Evolutionary conservation across 2,797 vertebrate species (phyloP), one percentile per base, ranked within the genome.

Genomic region (Takifugu rubripes): DNA sequence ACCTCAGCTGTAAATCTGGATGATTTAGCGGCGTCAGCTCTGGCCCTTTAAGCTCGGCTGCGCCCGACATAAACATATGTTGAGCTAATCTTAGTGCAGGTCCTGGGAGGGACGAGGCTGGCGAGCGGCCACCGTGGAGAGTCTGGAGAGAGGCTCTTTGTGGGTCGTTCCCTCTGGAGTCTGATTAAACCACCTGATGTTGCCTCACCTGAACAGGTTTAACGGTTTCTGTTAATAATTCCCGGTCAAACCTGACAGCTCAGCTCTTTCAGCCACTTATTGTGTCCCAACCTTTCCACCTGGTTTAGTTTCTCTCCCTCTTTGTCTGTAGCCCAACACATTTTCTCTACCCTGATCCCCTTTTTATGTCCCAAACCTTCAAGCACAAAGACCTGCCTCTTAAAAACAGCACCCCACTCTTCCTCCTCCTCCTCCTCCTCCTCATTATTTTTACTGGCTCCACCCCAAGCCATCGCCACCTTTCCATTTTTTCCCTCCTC

Each of bases 21-120:
- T 51, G 16, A 51, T 45, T 64, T 47, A 26, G 3, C 40, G 25
- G 27, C 33, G 61, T 14, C 21, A 8, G 59, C 24, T 47, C 85
- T 90, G 87, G 71, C 90, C 87, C 91, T 92, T 92, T 91, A 92
- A 92, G 81, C 75, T 60, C 17, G 75, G 84, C 84, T 84, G 72
- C 46, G 83, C 83, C 87, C 86, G 85, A 82, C 72, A 84, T 74
- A 79, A 90, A 89, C 92, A 92, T 92, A 91, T 91, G 91, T 89
- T 84, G 85, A 91, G 88, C 90, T 93, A 92, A 93, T 92, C 91
- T 92, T 92, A 92, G 90, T 87, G 74, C 53, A 45, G 72, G 82
- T 88, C 88, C 82, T 82, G 87, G 72, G 90, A 89, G 86, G 84
- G 83, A 87, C 82, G 87, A 84, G 76, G 74, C 86, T 91, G 91